Base-by-base conservation (phyloP, 2,888 invertebrate species). In the Dolichopus griseipennis region DNA sequence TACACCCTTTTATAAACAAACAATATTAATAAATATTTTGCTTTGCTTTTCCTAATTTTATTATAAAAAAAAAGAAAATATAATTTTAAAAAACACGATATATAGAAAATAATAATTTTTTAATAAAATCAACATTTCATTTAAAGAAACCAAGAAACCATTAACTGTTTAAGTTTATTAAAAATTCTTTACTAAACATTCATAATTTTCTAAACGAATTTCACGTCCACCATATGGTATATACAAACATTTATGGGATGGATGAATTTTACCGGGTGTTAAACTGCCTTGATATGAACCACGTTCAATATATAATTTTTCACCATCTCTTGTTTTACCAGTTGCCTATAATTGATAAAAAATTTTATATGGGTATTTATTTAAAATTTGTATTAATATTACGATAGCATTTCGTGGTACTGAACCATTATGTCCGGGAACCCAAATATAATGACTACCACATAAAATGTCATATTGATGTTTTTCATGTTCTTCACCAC, bases 221-320 rank as follows among this genome's bases (percentile, higher is more conserved):
- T 82, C 81, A 65, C 76, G 75, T 12, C 82, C 82, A 21, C 78
- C 81, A 70, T 77, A 85, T 0, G 84, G 83, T 61, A 84, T 81
- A 71, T 84, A 84, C 4, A 84, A 73, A 67, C 81, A 82, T 34
- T 82, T 79, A 68, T 84, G 84, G 9, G 83, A 83, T 4, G 83
- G 83, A 71, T 85, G 84, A 41, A 84, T 83, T 79, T 86, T 86
- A 72, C 87, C 87, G 18, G 85, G 83, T 2, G 85, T 85, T 67
- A 84, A 76, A 63, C 85, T 84, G 66, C 85, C 79, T 75, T 83
- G 85, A 72, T 82, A 79, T 1, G 82, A 78, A 2, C 83, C 85
- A 62, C 87, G 82, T 0, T 86, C 87, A 72, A 86, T 80, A 72
- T 79, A 87, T 21, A 87, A 77, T 1, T 81, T 74, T 75, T 87